Conservation (phyloP, 2,113 vertebrate genomes). For the Hipposideros armiger region DNA sequence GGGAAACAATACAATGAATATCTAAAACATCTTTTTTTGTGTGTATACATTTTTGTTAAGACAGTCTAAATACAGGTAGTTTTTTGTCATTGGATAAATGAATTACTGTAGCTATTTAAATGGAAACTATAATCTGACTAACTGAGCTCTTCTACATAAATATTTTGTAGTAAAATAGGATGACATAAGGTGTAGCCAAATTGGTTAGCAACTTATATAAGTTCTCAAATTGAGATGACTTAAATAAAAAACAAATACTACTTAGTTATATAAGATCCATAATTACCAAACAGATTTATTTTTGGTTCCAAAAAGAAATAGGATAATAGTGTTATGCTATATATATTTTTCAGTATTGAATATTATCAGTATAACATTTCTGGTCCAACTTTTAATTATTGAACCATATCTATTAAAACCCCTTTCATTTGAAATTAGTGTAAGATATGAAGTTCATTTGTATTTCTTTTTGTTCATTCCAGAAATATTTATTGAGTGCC, state of each 20-base stretch:
- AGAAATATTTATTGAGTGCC: background rate
- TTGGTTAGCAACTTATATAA: background rate
- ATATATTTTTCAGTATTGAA: slow-evolving; percentile 7
- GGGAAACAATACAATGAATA: background rate
- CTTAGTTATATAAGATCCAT: background rate
- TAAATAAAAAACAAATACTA: slow-evolving; percentile 39
- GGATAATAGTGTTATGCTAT: background rate
- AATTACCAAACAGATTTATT: background rate
- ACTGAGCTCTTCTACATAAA: background rate
- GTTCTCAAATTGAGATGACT: background rate
- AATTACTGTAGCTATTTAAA: slow-evolving; percentile 10
- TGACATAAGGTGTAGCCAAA: background rate
- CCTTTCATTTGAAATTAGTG: background rate
- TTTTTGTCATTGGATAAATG: background rate
- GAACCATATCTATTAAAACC: background rate
- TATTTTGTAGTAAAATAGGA: slow-evolving; percentile 28
- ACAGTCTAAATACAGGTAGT: background rate
- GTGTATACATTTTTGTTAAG: background rate
- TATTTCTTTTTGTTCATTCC: background rate
- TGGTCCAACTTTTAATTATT: slow-evolving; percentile 14
- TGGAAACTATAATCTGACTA: background rate
- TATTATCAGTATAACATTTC: background rate
- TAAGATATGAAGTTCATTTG: background rate
- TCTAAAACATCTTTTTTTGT: background rate
- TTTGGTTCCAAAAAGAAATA: background rate